Base-by-base conservation (phyloP, 2,888 invertebrate species). In the Tipula vernalis region DNA sequence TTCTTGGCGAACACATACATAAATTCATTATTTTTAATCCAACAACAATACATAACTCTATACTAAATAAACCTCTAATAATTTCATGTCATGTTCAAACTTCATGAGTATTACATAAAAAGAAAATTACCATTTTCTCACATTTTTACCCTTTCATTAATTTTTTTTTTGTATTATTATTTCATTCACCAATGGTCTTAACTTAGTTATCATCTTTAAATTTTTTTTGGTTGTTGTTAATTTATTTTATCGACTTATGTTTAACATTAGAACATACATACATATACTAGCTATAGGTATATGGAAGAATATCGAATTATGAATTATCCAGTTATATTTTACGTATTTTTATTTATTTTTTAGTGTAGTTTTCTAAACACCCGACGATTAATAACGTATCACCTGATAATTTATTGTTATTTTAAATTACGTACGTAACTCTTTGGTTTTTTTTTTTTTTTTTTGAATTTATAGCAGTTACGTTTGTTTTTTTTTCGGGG, bases 1-100 rank as follows among this genome's bases (percentile, higher is more conserved):
- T 51, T 51, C 15, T 13, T 51, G 39, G n/a, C 8, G 15, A 15
- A 51, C 15, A 15, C 39, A 4, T 39, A 39, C 39, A 39, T 39
- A 39, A 39, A 39, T 39, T 39, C 12, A 10, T 44, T 44, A 39
- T 44, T 44, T 44, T 44, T n/a, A 0, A n/a, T n/a, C n/a, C n/a
- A n/a, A n/a, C n/a, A n/a, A n/a, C n/a, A n/a, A n/a, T n/a, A n/a
- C n/a, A n/a, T n/a, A n/a, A n/a, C n/a, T n/a, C n/a, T n/a, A n/a
- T n/a, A n/a, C n/a, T n/a, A n/a, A n/a, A n/a, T n/a, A n/a, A 71
- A 71, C 71, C 71, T 71, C 28, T 28, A 71, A 71, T 71, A 71
- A 71, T 71, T 71, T 71, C 71, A 71, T 71, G 71, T 71, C 71
- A 71, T 71, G 71, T 71, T 71, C 71, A 71, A 71, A 71, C 71